Conservation (phyloP, 2,888 invertebrate genomes). For the Cabera pusaria region DNA sequence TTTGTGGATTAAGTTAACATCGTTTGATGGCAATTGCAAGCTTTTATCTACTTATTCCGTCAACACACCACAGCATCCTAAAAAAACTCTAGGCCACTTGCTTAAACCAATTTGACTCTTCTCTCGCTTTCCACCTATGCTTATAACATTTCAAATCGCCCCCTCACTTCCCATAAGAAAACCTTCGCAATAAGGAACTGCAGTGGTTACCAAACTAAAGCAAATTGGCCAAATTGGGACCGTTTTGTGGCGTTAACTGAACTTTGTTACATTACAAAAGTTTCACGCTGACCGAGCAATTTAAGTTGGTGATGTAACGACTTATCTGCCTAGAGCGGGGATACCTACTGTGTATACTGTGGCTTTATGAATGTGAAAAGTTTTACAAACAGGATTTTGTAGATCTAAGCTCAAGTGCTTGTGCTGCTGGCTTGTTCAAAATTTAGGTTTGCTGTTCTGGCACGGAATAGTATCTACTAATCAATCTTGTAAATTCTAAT, state of each 20-base stretch:
- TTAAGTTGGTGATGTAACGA: constrained; percentile 45
- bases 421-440: no score
- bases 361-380: neutral
- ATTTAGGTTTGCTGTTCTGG: no score
- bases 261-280: constrained; percentile 57
- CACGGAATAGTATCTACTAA: no score
- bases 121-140: no score
- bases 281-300: constrained; percentile 55
- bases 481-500: no score
- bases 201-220: constrained; percentile 41
- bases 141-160: neutral
- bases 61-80: no score
- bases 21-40: no score
- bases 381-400: neutral
- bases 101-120: no score
- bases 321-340: constrained; percentile 22
- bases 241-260: constrained; percentile 49
- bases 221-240: constrained; percentile 47
- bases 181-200: constrained; percentile 29
- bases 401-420: no score
- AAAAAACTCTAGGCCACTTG: no score
- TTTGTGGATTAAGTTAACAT: no score
- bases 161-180: constrained; percentile 23
- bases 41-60: no score
- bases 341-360: neutral